A percentile compares a stretch with the other conserved stretches of the same genome.
phyloP scores from a whole-genome alignment of 2,113 vertebrate genomes.

The Murina feae region DNA sequence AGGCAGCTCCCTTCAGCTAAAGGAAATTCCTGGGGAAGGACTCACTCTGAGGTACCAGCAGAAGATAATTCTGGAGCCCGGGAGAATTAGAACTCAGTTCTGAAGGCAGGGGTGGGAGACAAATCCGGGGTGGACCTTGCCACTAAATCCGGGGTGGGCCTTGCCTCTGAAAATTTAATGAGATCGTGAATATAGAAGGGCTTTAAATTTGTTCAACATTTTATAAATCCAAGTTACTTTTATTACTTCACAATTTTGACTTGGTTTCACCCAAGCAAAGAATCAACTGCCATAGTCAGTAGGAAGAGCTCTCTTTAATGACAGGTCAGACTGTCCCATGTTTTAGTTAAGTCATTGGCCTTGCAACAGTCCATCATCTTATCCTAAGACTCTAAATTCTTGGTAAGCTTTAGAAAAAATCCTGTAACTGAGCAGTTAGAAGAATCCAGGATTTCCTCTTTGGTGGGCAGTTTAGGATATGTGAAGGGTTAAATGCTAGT shows the following conservation, averaged over 20 bases:
- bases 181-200: not conserved
- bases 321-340: not conserved
- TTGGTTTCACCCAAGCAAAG: not conserved
- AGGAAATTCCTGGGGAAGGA: not conserved
- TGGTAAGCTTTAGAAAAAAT: not conserved
- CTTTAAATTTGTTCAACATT: not conserved
- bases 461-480: constrained; percentile 9
- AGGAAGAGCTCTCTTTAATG: not conserved
- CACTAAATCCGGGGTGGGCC: not conserved
- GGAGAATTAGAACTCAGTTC: not conserved
- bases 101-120: not conserved
- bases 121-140: not conserved
- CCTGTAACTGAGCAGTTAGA: not conserved
- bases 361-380: not conserved
- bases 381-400: constrained; percentile 8
- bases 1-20: not conserved
- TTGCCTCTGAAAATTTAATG: not conserved
- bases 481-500: constrained; percentile 66
- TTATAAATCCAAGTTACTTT: not conserved
- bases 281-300: not conserved
- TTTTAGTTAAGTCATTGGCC: not conserved
- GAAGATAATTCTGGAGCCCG: not conserved
- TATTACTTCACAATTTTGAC: not conserved
- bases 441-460: not conserved
- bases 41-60: not conserved